These are phyloP conservation scores for Eunapius fragilis DNA, from an alignment of 37 sponge, comb jelly and placozoan species.

Conservation along the genomic window DNA sequence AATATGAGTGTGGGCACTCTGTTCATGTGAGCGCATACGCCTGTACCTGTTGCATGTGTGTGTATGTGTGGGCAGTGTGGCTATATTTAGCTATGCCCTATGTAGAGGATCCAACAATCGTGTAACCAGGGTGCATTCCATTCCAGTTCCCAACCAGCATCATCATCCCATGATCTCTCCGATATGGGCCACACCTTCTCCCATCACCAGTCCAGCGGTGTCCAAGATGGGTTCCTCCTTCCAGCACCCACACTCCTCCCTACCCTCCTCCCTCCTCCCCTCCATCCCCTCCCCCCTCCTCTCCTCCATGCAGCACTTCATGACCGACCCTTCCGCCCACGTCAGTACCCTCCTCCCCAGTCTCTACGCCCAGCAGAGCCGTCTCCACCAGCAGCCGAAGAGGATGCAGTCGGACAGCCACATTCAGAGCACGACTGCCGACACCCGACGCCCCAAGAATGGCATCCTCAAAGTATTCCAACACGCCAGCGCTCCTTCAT, in stretches of 20 bases:
- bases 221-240: conserved; percentile 17
- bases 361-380: no score
- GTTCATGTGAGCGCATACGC: no score
- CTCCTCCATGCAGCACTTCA: conserved; percentile 11
- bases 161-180: conserved; percentile 43
- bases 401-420: background rate
- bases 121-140: no score
- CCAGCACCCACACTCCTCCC: conserved; percentile 10
- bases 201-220: conserved; percentile 41
- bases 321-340: no score
- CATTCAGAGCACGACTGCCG: background rate
- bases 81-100: no score
- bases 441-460: background rate
- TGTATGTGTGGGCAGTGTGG: no score
- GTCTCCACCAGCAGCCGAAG: background rate
- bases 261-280: conserved; percentile 53
- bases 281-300: conserved; percentile 54
- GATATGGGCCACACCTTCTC: conserved; percentile 20
- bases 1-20: no score
- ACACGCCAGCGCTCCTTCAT: background rate
- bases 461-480: background rate
- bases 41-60: no score
- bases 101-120: no score
- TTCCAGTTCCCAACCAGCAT: conserved; percentile 3
- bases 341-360: no score